Evolutionary conservation across 1,140 invertebrate genomes (phyloP), one percentile per base, ranked within the genome.

Genomic region (Sarcophaga peregrina): DNA sequence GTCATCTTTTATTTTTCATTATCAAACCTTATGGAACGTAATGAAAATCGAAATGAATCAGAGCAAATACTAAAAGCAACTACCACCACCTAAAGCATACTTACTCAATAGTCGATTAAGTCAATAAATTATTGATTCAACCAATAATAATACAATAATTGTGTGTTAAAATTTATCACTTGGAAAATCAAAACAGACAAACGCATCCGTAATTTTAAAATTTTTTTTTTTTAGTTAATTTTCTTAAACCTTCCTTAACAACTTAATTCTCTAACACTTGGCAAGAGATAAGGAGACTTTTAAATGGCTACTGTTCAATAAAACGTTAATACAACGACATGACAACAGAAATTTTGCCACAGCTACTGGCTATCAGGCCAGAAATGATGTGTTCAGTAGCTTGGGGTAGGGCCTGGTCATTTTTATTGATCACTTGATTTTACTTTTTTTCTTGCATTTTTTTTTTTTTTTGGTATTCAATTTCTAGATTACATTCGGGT

Each of bases 251-350:
- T 37, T 2, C 25, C 25, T 37, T 9, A 68, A 68, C 62, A 68
- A 68, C 62, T 68, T 9, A 68, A 68, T 68, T 20, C 20, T 68
- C 62, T 68, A 68, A 68, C 62, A 68, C 62, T 68, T 68, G n/a
- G 8, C 25, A 37, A 37, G 25, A 8, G 20, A 25, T 25, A 68
- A 68, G n/a, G 17, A 25, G 17, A 20, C 17, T 37, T 37, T 37
- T 37, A 37, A 37, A 37, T 37, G 25, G 62, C 62, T 68, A 68
- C 62, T 68, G 20, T 68, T 68, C 62, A 68, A 68, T 20, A 68
- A 62, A 17, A 20, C 17, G 17, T 10, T 20, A 17, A 68, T 58
- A 7, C 54, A 68, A 68, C n/a, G 17, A 68, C n/a, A 20, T 20
- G 25, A 37, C 25, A 37, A 37, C 25, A 37, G 25, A 37, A 2